Conservation (phyloP, 2,797 vertebrate genomes). For the Telmatherina bonti region DNA sequence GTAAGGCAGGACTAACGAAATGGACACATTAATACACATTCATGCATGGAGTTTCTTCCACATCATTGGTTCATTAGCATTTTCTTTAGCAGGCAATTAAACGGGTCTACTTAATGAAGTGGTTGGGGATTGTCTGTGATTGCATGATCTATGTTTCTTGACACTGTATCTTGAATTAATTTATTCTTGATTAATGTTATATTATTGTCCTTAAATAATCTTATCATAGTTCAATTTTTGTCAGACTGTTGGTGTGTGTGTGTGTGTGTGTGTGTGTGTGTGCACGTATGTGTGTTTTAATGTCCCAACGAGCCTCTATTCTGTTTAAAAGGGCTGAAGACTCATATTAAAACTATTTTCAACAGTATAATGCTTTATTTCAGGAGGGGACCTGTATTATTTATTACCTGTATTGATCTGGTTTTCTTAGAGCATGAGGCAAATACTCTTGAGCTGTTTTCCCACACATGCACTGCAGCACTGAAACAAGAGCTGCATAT, state of each 20-base stretch:
- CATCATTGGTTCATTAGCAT: slow-evolving; percentile 16
- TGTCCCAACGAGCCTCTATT: slow-evolving; percentile 16
- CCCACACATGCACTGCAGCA: neutral
- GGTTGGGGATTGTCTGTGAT: slow-evolving; percentile 4
- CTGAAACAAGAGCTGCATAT: neutral
- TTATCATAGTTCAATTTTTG: slow-evolving; percentile 4
- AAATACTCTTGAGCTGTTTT: neutral
- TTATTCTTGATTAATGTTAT: neutral
- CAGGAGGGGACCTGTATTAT: neutral
- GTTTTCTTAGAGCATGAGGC: slow-evolving; percentile 9
- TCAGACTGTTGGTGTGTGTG: slow-evolving; percentile 16
- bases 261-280: slow-evolving; percentile 23
- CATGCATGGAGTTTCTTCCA: neutral
- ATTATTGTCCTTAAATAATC: slow-evolving; percentile 7
- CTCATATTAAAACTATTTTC: neutral
- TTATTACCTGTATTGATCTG: slow-evolving; percentile 6
- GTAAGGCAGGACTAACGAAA: neutral
- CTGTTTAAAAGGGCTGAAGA: slow-evolving; percentile 10
- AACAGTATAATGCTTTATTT: slow-evolving; percentile 3
- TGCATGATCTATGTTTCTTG: slow-evolving; percentile 12
- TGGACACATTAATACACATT: neutral
- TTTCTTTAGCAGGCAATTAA: slow-evolving; percentile 4
- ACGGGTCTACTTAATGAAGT: slow-evolving; percentile 16
- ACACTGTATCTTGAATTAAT: slow-evolving; percentile 2
- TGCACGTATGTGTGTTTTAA: slow-evolving; percentile 8